These are phyloP conservation scores for Eurois occulta DNA, from an alignment of 2,888 invertebrate species.

Conservation along the genomic window DNA sequence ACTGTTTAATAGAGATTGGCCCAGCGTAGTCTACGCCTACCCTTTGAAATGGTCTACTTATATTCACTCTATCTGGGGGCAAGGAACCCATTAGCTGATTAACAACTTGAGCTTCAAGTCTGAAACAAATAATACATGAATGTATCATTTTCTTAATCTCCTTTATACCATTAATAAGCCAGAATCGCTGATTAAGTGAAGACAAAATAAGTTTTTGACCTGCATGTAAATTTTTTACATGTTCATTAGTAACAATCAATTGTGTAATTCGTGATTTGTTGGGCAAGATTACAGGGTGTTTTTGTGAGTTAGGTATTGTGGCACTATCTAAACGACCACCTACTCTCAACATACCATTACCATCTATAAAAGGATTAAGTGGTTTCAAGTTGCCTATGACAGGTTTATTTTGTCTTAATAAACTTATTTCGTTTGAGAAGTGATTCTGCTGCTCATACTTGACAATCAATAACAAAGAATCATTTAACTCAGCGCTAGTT, in stretches of 20 bases:
- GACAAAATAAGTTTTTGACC: neutral
- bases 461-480: too few species aligned
- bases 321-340: too few species aligned
- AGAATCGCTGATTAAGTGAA: neutral
- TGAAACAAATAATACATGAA: neutral
- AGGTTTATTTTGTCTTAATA: too few species aligned
- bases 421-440: too few species aligned
- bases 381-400: too few species aligned
- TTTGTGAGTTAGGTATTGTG: too few species aligned
- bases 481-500: too few species aligned
- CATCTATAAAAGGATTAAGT: too few species aligned
- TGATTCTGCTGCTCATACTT: too few species aligned
- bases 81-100: constrained; percentile 11
- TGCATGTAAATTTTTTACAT: neutral
- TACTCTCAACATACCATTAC: too few species aligned
- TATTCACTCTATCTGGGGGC: constrained; percentile 5
- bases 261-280: neutral
- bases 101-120: neutral
- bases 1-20: constrained; percentile 1
- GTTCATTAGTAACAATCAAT: constrained; percentile 3
- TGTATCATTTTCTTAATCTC: neutral
- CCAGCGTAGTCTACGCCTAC: constrained; percentile 4
- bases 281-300: too few species aligned
- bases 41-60: neutral
- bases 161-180: neutral